Conservation (phyloP, 2,113 vertebrate species). For the Phyllostomus discolor region DNA sequence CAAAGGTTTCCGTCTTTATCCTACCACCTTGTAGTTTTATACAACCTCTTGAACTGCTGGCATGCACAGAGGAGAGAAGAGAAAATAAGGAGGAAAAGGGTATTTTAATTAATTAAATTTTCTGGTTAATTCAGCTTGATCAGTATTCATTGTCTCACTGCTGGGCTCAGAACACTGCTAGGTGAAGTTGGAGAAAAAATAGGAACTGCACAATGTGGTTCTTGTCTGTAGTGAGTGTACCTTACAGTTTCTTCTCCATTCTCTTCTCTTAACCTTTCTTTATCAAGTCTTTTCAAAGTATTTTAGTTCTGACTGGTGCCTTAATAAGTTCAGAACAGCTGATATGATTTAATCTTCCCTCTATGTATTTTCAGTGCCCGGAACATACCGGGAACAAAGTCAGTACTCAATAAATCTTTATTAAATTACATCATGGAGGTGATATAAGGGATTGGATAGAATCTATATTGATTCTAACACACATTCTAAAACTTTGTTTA, state of each 20-base stretch:
- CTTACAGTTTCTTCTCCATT: neutral
- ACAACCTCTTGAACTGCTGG: neutral
- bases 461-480: neutral
- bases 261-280: neutral
- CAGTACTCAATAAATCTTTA: neutral
- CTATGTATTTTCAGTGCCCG: neutral
- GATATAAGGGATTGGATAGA: neutral
- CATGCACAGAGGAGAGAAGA: neutral
- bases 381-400: neutral
- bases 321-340: neutral
- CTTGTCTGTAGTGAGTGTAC: neutral
- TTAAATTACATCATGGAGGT: neutral
- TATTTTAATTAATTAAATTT: conserved; percentile 44
- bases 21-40: neutral
- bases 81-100: neutral
- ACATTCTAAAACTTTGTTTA: neutral
- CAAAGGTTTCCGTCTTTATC: neutral
- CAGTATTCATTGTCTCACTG: neutral
- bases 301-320: neutral
- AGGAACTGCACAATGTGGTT: neutral
- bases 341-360: neutral
- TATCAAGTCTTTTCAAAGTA: neutral
- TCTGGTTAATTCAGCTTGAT: neutral
- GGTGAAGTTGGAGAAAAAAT: neutral
- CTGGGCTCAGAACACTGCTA: neutral